Percentiles rank a stretch among this genome's conserved stretches.
Conservation (phyloP, 2,113 vertebrate species). For the Phyllopteryx taeniolatus region DNA sequence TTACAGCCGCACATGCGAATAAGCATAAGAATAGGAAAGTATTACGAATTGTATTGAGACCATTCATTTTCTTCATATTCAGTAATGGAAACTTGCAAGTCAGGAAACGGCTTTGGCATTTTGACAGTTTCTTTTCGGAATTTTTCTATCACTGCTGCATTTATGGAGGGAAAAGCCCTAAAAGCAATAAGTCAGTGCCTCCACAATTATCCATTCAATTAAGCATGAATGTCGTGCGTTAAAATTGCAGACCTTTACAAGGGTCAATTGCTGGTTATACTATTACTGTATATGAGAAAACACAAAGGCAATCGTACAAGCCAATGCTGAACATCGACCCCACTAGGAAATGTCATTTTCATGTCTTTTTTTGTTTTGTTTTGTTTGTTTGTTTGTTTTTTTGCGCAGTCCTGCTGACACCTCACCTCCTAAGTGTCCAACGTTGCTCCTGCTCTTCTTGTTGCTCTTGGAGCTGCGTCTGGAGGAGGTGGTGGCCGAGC, state of each 20-base stretch:
- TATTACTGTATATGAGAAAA: background rate
- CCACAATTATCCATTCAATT: background rate
- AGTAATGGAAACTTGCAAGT: background rate
- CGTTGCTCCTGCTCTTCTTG: conserved; percentile 86
- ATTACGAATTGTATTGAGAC: too few species aligned
- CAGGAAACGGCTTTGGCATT: too few species aligned
- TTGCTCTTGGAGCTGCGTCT: conserved; percentile 87
- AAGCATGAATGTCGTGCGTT: background rate
- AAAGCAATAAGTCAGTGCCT: background rate
- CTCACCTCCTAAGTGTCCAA: conserved; percentile 71
- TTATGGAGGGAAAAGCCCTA: background rate
- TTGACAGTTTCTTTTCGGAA: too few species aligned
- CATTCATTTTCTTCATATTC: too few species aligned
- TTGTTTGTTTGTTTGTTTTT: background rate
- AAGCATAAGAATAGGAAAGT: background rate
- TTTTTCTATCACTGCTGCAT: background rate
- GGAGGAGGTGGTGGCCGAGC: conserved; percentile 85
- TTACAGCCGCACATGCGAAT: background rate
- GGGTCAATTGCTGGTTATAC: background rate
- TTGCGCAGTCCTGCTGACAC: background rate
- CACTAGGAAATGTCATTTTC: background rate
- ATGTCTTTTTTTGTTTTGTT: background rate
- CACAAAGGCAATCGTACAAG: background rate
- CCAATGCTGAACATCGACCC: too few species aligned
- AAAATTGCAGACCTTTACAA: background rate